These are phyloP conservation scores for Ormyrus labotus DNA, from an alignment of 2,888 invertebrate species.

Conservation along the genomic window DNA sequence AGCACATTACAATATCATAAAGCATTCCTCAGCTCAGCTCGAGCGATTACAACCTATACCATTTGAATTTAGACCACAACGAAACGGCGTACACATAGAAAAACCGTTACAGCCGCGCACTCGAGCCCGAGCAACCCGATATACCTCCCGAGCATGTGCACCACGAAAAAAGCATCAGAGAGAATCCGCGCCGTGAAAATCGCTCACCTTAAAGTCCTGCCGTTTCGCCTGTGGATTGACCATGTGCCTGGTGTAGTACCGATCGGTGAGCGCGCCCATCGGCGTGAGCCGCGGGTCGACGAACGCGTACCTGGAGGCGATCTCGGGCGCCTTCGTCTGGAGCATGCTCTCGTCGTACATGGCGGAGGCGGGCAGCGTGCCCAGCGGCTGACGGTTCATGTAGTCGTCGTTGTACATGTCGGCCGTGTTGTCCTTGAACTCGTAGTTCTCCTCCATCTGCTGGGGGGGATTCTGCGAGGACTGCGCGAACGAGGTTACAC, in stretches of 20 bases:
- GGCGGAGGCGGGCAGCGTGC: constrained; percentile 74
- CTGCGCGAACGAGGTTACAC: constrained; percentile 76
- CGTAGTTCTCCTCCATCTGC: constrained; percentile 81
- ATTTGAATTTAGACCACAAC: too few relatives aligned
- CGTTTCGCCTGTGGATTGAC: constrained; percentile 74
- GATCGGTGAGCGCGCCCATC: constrained; percentile 78
- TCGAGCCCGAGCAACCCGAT: too few relatives aligned
- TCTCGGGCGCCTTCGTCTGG: constrained; percentile 65
- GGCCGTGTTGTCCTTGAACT: constrained; percentile 84
- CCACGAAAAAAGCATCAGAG: too few relatives aligned
- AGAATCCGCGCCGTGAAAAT: too few relatives aligned
- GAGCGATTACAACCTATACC: too few relatives aligned
- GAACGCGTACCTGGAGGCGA: constrained; percentile 77
- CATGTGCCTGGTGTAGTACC: constrained; percentile 81
- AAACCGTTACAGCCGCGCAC: too few relatives aligned
- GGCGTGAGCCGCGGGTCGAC: constrained; percentile 82
- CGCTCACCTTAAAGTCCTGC: constrained; percentile 83
- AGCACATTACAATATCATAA: too few relatives aligned
- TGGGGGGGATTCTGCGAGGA: constrained; percentile 69
- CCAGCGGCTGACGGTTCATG: constrained; percentile 75
- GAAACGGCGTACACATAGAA: too few relatives aligned
- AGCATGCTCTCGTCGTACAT: constrained; percentile 73
- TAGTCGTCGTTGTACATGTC: constrained; percentile 77
- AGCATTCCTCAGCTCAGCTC: too few relatives aligned
- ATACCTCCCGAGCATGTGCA: too few relatives aligned